Evolutionary conservation across 2,888 invertebrate species (phyloP), one percentile per base, ranked within the genome.

Genomic region (Hypsopygia costalis): DNA sequence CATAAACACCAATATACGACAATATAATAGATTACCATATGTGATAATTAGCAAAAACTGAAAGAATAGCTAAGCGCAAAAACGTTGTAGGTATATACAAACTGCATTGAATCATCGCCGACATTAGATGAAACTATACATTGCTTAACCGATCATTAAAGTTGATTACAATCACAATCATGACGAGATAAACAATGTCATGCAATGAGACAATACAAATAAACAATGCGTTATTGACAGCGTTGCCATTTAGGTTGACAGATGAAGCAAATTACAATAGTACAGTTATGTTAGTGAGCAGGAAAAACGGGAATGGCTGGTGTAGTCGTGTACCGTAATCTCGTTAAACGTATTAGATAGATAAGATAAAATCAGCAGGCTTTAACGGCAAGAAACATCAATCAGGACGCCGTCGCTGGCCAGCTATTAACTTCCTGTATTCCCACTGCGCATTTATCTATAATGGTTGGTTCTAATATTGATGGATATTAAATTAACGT

Each of bases 311-410:
- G 66, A 72, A 75, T 74, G 59, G 62, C 60, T 62, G 46, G 52
- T 58, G 64, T 79, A 76, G 81, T 62, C 47, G 52, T 58, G 64
- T 80, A 76, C 82, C 79, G 81, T 78, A 75, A 82, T 81, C 79
- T 79, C 71, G 74, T 80, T 80, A 79, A 74, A 74, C 68, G 69
- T 71, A 76, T 80, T 76, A 74, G 70, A 76, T 69, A 64, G 66
- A 60, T 51, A 52, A 69, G 78, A 81, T 79, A 75, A 69, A 58
- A 78, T 78, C 74, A 64, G 60, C 61, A 62, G 62, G 64, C 70
- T 71, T 68, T 75, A 74, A 78, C 72, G 65, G 71, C 62, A 60
- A 69, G 58, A 62, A 65, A 70, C 81, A 83, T 81, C 79, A 78
- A 82, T 83, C 82, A 78, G 73, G 68, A 69, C 70, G 64, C 65